Evolutionary conservation across 2,888 invertebrate species (phyloP).

Genomic region (Agrilus mali): DNA sequence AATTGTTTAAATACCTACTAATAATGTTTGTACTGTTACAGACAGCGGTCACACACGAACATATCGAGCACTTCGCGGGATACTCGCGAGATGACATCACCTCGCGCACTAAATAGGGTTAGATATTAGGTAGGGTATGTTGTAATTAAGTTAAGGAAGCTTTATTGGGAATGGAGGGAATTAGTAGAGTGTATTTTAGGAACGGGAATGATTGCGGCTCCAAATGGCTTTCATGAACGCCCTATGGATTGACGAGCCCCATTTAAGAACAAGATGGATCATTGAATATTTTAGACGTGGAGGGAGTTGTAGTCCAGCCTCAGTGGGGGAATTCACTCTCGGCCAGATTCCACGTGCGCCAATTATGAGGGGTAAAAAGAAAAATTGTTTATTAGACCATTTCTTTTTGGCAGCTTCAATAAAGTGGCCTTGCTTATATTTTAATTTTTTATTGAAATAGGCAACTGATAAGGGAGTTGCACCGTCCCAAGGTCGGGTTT

Average conservation of each 20-base stretch:
- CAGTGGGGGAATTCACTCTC: slow-evolving; percentile 5
- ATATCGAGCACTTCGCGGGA: too few species aligned
- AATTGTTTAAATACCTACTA: too few species aligned
- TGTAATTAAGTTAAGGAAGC: too few species aligned
- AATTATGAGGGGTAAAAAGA: slow-evolving; percentile 12
- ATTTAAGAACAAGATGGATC: slow-evolving; percentile 10
- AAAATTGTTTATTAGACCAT: slow-evolving; percentile 9
- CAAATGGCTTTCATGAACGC: slow-evolving; percentile 8
- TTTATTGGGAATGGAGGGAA: too few species aligned
- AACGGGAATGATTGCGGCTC: neutral
- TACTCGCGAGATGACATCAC: too few species aligned
- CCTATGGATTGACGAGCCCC: slow-evolving; percentile 10
- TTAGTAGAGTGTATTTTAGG: too few species aligned
- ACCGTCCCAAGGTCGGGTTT: slow-evolving; percentile 17
- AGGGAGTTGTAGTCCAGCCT: slow-evolving; percentile 2
- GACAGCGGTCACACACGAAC: too few species aligned
- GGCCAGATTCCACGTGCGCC: slow-evolving; percentile 19
- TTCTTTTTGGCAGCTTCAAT: slow-evolving; percentile 8
- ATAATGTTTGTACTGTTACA: too few species aligned
- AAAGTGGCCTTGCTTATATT: slow-evolving; percentile 13
- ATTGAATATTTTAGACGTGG: slow-evolving; percentile 5
- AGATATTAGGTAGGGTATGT: too few species aligned
- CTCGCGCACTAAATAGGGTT: too few species aligned
- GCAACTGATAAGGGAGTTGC: slow-evolving; percentile 3
- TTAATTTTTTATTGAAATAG: slow-evolving; percentile 8